Evolutionary conservation across 2,113 vertebrate species (phyloP).

Genomic region (Psammodynastes pulverulentus): DNA sequence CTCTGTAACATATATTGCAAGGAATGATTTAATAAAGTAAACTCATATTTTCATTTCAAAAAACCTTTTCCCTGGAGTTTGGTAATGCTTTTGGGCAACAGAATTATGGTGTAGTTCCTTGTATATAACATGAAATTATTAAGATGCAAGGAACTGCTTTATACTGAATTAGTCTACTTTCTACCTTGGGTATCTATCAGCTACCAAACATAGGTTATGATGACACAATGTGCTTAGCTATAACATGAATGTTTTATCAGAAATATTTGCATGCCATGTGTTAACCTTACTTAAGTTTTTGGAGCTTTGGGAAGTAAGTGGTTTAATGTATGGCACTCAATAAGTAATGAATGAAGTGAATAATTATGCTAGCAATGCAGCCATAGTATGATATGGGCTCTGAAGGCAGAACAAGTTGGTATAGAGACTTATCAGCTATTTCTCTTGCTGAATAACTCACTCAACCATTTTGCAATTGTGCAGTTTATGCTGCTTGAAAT

Average conservation of each 20-base stretch:
- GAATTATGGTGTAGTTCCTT: not conserved
- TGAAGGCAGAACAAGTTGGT: not conserved
- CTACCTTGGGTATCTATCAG: not conserved
- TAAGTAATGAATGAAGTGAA: not conserved
- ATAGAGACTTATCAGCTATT: not conserved
- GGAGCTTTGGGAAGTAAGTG: not conserved
- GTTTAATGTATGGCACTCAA: not conserved
- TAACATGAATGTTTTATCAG: not conserved
- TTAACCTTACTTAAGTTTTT: not conserved
- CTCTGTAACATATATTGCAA: not conserved
- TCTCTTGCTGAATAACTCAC: not conserved
- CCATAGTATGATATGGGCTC: not conserved
- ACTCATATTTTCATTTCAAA: not conserved
- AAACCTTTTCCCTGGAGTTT: not conserved
- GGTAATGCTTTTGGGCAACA: not conserved
- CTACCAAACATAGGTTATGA: not conserved
- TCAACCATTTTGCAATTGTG: not conserved
- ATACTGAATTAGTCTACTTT: not conserved
- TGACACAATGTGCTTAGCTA: not conserved
- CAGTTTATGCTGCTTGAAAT: not conserved
- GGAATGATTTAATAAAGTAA: not conserved
- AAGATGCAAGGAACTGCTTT: not conserved
- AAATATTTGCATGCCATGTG: not conserved
- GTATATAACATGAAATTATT: not conserved
- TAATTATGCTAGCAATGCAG: not conserved